Evolutionary conservation across 92 coral and sea anemone species (phyloP), one percentile per base, ranked within the genome.

Genomic region (Palythoa caribaeorum): DNA sequence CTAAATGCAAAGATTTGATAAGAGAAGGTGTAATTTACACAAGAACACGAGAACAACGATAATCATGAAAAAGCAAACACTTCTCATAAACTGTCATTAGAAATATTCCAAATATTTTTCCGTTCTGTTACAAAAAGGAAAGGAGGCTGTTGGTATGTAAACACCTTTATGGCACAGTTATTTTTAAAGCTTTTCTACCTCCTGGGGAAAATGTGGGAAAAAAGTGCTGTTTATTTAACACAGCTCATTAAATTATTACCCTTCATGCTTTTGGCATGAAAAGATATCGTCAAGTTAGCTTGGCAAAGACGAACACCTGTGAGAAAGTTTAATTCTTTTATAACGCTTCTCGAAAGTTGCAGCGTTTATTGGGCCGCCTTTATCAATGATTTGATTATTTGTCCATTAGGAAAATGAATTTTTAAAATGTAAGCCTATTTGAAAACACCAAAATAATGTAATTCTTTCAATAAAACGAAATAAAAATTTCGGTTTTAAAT

Each of bases 1-100:
- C 91, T 90, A 89, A 70, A 93, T 94, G 89, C 91, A 85, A 90
- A 90, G 84, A 40, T 50, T 50, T 87, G 98, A 95, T 95, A 95
- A 95, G 92, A 80, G 91, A 95, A 93, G 96, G 91, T 89, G 89
- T 90, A 93, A 93, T 93, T 95, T 95, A 93, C 96, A 93, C 95
- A 88, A 84, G 63, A 63, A 84, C 80, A 73, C 87, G 85, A 89
- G 94, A 86, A 83, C 68, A 78, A 86, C 44, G 76, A 48, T 68
- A 65, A 81, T 40, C 76, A 81, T 71, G 76, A 21, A 71, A 66
- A 69, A 65, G 85, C 76, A 48, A 59, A 79, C 52, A 59, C 9
- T 59, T 38, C 71, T 39, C 84, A 78, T 76, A 14, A 78, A 19
- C 73, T 79, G 54, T 81, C 76, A 65, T 40, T 11, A 38, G 9